Conservation (phyloP, 2,797 vertebrate species). For the Anguilla anguilla region DNA sequence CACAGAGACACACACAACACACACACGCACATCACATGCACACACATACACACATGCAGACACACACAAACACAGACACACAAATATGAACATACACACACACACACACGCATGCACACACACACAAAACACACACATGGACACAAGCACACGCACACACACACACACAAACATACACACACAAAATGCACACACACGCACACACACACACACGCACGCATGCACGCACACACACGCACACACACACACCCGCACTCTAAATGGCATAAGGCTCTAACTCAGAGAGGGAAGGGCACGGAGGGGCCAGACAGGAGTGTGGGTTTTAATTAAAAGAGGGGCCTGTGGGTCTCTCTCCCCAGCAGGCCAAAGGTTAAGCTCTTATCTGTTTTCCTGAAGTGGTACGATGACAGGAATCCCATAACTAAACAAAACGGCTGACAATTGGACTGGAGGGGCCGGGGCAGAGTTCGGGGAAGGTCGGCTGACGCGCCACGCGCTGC, state of each 20-base stretch:
- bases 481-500: neutral
- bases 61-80: neutral
- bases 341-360: slow-evolving; percentile 54
- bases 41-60: slow-evolving; percentile 17
- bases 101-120: slow-evolving; percentile 2
- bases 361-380: slow-evolving; percentile 54
- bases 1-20: slow-evolving; percentile 10
- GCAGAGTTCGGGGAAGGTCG: slow-evolving; percentile 28
- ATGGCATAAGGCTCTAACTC: neutral
- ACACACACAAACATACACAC: neutral
- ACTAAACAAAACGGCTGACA: slow-evolving; percentile 52
- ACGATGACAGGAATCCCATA: slow-evolving; percentile 59
- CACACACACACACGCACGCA: neutral
- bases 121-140: too few relatives aligned
- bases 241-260: slow-evolving; percentile 18
- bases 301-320: slow-evolving; percentile 56
- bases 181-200: neutral
- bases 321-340: slow-evolving; percentile 70
- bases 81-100: neutral
- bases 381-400: slow-evolving; percentile 47
- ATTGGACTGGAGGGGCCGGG: slow-evolving; percentile 29
- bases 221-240: slow-evolving; percentile 4
- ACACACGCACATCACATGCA: too few relatives aligned
- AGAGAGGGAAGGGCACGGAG: neutral
- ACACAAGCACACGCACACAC: neutral